Base-by-base conservation (phyloP, 2,113 vertebrate species). In the Diadophis punctatus region DNA sequence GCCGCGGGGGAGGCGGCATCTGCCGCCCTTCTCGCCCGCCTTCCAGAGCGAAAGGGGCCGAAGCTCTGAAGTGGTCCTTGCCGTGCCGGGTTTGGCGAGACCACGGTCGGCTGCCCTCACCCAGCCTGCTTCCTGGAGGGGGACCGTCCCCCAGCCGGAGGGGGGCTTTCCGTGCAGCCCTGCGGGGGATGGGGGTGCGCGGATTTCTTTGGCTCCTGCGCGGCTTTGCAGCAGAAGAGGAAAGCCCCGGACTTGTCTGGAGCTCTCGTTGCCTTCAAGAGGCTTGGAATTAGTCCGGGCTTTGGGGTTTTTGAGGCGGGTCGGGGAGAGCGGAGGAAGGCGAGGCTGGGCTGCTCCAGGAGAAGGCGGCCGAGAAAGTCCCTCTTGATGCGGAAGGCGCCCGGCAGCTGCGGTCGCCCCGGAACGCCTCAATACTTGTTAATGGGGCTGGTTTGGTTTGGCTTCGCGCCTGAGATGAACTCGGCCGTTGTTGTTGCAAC, bases 1-100 rank as follows among this genome's bases (percentile, higher is more conserved):
- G 90, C 34, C 27, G 39, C 68, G 84, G 92, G 89, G 89, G 52
- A 92, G 60, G 46, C 18, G 6, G 68, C 87, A 88, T 51, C 20
- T 48, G 43, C 46, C 3, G 39, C 8, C 27, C 27, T 10, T 30
- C 58, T 12, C 25, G 60, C 60, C n/a, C 63, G 68, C 68, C 68
- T 80, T 39, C 5, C 34, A 20, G 68, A 8, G 18, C 16, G 20
- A 4, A 52, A 34, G 30, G 51, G 86, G 52, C 9, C 16, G 16
- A 39, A 80, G 16, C 68, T 0, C n/a, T 8, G 2, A 18, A 74
- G n/a, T 20, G 63, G 14, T 5, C 30, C 30, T n/a, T 14, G 68
- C n/a, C n/a, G 8, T 6, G n/a, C 8, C 0, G 63, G 63, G 30
- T 34, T 34, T 8, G n/a, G n/a, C 1, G 68, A 20, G 68, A 3